Conservation (phyloP, 35 echinoderm and acorn worm genomes). For the Hemicentrotus pulcherrimus region DNA sequence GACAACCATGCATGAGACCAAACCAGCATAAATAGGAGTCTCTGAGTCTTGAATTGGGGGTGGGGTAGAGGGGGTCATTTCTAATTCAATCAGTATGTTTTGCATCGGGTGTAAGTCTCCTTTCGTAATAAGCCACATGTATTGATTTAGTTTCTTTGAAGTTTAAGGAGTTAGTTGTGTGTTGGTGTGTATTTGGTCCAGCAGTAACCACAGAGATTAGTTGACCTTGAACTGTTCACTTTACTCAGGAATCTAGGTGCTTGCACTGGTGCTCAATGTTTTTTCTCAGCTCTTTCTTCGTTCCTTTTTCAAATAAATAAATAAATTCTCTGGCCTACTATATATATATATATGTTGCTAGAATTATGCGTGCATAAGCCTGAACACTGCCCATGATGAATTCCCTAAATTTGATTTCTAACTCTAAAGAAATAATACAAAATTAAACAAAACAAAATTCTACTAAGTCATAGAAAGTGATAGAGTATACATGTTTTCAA, state of each 20-base stretch:
- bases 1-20: neutral
- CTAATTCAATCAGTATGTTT: conserved; percentile 5
- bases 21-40: neutral
- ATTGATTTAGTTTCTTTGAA: conserved; percentile 8
- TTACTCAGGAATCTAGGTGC: neutral
- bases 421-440: too few relatives aligned
- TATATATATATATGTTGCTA: too few relatives aligned
- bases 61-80: neutral
- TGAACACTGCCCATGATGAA: too few relatives aligned
- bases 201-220: neutral
- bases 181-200: neutral
- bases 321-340: neutral
- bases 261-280: neutral
- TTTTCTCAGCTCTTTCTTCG: neutral
- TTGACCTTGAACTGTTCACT: conserved; percentile 17
- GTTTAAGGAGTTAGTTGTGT: neutral
- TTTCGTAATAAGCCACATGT: neutral
- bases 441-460: too few relatives aligned
- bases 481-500: too few relatives aligned
- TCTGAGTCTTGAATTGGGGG: neutral
- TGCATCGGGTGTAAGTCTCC: neutral
- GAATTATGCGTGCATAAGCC: too few relatives aligned
- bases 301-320: neutral
- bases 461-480: too few relatives aligned
- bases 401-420: too few relatives aligned